Evolutionary conservation across 2,113 vertebrate genomes (phyloP), one percentile per base, ranked within the genome.

Genomic region (Trogon melanurus): DNA sequence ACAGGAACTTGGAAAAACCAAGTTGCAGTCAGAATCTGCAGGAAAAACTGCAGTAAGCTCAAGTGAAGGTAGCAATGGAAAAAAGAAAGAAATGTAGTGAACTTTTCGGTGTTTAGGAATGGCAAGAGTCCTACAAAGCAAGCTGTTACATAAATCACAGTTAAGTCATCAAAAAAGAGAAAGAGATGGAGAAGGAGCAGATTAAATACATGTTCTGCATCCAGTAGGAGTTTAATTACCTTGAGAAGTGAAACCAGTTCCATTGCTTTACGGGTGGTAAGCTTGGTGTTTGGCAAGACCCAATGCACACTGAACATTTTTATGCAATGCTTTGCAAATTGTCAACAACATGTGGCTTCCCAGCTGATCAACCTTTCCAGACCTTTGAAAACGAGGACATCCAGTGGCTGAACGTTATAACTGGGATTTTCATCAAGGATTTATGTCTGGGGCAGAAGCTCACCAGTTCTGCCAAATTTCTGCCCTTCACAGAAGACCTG

Each of bases 371-470:
- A 75, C 91, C 23, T 92, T 38, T 90, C 75, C 76, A 93, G 93
- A 72, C 72, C 69, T 96, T 96, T 72, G 96, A 84, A 92, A 92
- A 96, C 13, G 92, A 96, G 95, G 96, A 93, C 96, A 97, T 94
- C 96, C 95, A 96, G 96, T 94, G 96, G 93, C 76, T 69, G 54
- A 96, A 95, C 2, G 0, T 65, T 74, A 34, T 80, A 96, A 88
- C 34, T 22, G 44, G 61, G 75, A 51, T 58, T 74, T 88, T 65
- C 67, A 19, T 25, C 36, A 57, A 67, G 38, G 53, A 60, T 81
- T 89, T 78, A 7, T 3, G 18, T 64, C 45, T 23, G 22, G 14
- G 22, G 21, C 34, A 82, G 66, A 57, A 89, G 26, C 20, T 53
- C 72, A 61, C 8, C 36, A 44, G 29, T 83, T 79, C 48, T 5